Conservation (phyloP, 2,797 vertebrate genomes). For the Tragelaphus eurycerus region DNA sequence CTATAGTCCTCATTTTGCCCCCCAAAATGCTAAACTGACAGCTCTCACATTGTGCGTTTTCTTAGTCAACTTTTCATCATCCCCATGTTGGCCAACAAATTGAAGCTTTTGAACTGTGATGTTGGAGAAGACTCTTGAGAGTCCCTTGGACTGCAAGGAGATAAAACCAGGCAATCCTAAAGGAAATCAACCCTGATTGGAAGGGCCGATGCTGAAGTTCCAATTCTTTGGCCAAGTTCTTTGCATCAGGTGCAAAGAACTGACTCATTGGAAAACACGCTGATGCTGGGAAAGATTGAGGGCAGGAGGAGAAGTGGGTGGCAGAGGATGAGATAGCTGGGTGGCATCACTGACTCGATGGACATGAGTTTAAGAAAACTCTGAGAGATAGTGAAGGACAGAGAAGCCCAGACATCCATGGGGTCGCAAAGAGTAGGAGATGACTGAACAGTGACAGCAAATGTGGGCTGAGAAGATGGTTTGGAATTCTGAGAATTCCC, state of each 20-base stretch:
- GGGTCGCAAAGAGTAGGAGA: neutral
- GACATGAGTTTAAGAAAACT: neutral
- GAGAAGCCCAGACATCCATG: neutral
- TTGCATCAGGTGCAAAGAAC: neutral
- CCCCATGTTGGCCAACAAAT: neutral
- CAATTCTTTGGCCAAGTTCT: neutral
- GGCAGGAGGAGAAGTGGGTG: neutral
- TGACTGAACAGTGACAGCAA: neutral
- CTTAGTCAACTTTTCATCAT: neutral
- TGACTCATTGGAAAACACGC: neutral
- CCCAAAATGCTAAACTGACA: neutral
- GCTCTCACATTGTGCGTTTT: neutral
- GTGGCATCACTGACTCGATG: neutral
- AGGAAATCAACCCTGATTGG: neutral
- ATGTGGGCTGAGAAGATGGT: too few relatives aligned
- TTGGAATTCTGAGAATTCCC: neutral
- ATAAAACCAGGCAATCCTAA: neutral
- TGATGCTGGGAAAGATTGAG: neutral
- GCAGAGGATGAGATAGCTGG: neutral
- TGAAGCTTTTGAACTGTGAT: neutral
- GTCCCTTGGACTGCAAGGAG: neutral
- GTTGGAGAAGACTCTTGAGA: neutral
- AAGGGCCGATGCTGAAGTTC: neutral
- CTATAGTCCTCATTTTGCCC: neutral
- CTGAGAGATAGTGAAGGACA: neutral